Percentiles rank a stretch among this genome's conserved stretches.
phyloP scores from a whole-genome alignment of 2,113 vertebrate species.

The Solea solea region DNA sequence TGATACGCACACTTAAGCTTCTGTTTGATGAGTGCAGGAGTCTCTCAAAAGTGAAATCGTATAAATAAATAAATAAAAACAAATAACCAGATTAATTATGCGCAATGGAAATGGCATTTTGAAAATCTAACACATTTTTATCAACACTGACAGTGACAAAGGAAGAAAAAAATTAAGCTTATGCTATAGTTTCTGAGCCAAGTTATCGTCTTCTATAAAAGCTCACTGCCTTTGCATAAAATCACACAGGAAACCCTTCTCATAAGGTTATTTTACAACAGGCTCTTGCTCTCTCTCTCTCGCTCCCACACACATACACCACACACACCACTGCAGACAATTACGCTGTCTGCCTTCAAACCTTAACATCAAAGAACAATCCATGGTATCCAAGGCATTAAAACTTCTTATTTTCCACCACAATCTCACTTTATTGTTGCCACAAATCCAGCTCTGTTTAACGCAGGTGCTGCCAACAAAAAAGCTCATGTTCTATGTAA shows the following conservation, averaged over 20 bases:
- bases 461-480: slow-evolving; percentile 59
- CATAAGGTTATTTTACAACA: slow-evolving; percentile 33
- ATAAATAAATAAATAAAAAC: not conserved
- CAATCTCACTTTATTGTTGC: slow-evolving; percentile 61
- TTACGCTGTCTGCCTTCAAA: slow-evolving; percentile 74
- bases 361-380: slow-evolving; percentile 71
- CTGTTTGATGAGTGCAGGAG: slow-evolving; percentile 41
- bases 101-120: slow-evolving; percentile 18
- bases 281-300: not conserved
- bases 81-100: slow-evolving; percentile 12
- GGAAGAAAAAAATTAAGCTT: slow-evolving; percentile 12
- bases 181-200: slow-evolving; percentile 1
- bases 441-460: slow-evolving; percentile 64
- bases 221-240: slow-evolving; percentile 17
- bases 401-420: slow-evolving; percentile 68
- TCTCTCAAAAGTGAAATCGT: slow-evolving; percentile 7
- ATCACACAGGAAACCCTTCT: slow-evolving; percentile 18
- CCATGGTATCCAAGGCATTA: slow-evolving; percentile 68
- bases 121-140: not conserved
- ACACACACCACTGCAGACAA: slow-evolving; percentile 68
- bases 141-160: not conserved
- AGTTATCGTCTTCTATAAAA: slow-evolving; percentile 14
- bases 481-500: slow-evolving; percentile 47
- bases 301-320: not conserved
- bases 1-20: slow-evolving; percentile 47